Evolutionary conservation across 35 echinoderm and acorn worm species (phyloP).

Genomic region (Heliocidaris tuberculata): DNA sequence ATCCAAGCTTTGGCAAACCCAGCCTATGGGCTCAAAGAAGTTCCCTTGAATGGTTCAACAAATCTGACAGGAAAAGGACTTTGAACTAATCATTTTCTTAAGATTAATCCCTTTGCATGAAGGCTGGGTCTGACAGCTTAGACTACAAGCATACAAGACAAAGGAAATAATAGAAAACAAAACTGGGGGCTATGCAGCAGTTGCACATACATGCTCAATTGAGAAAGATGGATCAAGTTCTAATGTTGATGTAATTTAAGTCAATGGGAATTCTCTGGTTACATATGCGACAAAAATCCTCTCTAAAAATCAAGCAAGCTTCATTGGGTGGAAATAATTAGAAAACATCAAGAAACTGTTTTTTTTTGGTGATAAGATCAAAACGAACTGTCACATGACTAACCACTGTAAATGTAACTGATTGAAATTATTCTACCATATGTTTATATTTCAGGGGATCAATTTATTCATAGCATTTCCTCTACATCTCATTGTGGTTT

Average conservation of each 20-base stretch:
- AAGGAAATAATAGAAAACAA: background rate
- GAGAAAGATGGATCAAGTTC: background rate
- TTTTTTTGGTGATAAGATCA: no score
- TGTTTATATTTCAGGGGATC: background rate
- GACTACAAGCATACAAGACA: background rate
- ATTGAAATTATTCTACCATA: background rate
- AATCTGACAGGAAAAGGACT: no score
- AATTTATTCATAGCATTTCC: no score
- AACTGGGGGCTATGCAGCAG: constrained; percentile 13
- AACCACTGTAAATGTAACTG: background rate
- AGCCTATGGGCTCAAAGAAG: no score
- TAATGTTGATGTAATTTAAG: constrained; percentile 6
- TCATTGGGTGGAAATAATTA: background rate
- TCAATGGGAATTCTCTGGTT: constrained; percentile 20
- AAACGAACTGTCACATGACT: no score
- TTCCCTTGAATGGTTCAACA: no score
- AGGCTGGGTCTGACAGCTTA: background rate
- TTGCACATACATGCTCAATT: background rate
- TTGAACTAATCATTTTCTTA: no score
- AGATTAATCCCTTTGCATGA: no score
- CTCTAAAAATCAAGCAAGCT: background rate
- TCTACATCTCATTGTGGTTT: no score
- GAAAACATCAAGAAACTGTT: background rate
- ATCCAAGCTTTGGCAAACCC: no score
- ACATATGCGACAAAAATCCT: background rate